These are phyloP conservation scores for Ancistrus triradiatus DNA, from an alignment of 2,113 vertebrate genomes.

Conservation along the genomic window DNA sequence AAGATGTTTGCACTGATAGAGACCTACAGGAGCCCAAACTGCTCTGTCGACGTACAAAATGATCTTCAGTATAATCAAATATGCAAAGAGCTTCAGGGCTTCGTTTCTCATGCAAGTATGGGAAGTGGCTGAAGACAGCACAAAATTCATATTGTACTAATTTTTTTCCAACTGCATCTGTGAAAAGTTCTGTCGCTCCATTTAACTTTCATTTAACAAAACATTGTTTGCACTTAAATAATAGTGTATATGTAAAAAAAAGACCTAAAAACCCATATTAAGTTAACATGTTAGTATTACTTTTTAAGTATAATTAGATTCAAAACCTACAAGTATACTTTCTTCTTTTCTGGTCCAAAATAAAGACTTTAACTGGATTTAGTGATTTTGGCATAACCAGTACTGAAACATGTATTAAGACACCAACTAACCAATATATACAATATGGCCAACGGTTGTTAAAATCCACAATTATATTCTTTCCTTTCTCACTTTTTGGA, in stretches of 20 bases:
- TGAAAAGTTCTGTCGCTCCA: background rate
- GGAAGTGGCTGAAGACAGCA: background rate
- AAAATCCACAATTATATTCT: too few relatives aligned
- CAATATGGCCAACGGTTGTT: too few relatives aligned
- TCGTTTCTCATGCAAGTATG: background rate
- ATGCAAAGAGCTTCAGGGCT: background rate
- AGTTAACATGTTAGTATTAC: background rate
- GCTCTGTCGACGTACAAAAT: conserved; percentile 9
- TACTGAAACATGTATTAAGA: background rate
- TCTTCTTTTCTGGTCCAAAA: conserved; percentile 3
- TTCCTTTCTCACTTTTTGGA: too few relatives aligned
- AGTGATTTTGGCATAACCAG: conserved; percentile 10
- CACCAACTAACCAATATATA: too few relatives aligned
- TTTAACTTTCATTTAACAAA: too few relatives aligned
- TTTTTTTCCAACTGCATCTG: background rate
- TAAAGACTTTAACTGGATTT: background rate
- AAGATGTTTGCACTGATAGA: background rate
- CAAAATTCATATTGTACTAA: background rate
- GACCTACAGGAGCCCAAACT: background rate
- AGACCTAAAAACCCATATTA: background rate
- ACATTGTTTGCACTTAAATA: too few relatives aligned
- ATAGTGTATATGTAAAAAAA: background rate
- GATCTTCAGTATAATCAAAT: conserved; percentile 11
- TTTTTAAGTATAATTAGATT: too few relatives aligned
- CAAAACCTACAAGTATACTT: conserved; percentile 2